A percentile compares a stretch with the other conserved stretches of the same genome.
Evolutionary conservation across 2,797 vertebrate genomes (phyloP).

Genomic region (Numenius phaeopus): DNA sequence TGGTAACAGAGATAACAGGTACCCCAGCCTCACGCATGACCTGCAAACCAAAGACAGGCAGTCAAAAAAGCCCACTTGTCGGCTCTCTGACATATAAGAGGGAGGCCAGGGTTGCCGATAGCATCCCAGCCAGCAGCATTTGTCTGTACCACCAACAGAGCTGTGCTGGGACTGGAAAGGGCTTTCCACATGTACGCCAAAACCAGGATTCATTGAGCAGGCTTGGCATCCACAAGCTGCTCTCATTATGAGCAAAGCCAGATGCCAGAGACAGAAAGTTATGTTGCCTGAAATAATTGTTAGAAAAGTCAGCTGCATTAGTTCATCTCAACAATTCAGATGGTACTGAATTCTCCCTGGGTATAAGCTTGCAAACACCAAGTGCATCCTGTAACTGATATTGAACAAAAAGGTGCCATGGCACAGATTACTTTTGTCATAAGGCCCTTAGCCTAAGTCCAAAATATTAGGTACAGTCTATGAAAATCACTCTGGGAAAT

Average conservation of each 20-base stretch:
- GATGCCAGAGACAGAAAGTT: background rate
- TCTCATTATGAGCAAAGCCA: background rate
- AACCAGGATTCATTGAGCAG: background rate
- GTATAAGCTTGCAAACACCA: background rate
- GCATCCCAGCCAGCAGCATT: rapidly evolving
- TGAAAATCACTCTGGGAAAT: background rate
- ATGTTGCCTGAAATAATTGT: background rate
- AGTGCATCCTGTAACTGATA: background rate
- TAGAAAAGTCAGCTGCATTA: background rate
- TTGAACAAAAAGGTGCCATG: background rate
- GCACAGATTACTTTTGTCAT: background rate
- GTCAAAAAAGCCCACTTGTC: background rate
- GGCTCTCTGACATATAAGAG: background rate
- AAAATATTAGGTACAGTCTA: background rate
- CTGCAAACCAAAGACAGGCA: background rate
- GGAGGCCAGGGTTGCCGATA: background rate
- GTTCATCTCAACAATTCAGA: background rate
- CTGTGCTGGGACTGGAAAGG: background rate
- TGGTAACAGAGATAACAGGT: background rate
- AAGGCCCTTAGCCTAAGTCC: background rate
- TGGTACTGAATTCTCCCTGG: background rate
- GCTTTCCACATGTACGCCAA: background rate
- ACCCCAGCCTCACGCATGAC: background rate
- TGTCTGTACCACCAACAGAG: background rate
- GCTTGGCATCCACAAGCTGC: background rate